Conservation (phyloP, 1,140 invertebrate genomes). For the Homarus americanus region DNA sequence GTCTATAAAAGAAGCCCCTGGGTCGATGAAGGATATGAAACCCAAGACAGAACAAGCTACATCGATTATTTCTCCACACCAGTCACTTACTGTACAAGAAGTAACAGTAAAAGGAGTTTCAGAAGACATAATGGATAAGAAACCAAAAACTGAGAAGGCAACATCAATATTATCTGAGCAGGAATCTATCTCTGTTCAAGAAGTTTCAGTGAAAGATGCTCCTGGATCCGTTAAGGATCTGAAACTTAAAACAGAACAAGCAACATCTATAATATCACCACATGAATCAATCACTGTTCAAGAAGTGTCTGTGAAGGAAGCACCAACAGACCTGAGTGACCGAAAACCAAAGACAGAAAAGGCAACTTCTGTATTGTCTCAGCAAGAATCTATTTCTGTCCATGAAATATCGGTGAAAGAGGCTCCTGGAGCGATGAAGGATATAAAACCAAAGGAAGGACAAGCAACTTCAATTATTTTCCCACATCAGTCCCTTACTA, state of each 20-base stretch:
- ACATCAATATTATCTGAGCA: constrained; percentile 59
- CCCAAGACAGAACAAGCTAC: constrained; percentile 80
- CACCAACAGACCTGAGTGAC: constrained; percentile 39
- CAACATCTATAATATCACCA: constrained; percentile 79
- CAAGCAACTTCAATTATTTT: constrained; percentile 79
- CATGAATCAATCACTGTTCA: constrained; percentile 74
- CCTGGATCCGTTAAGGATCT: constrained; percentile 62
- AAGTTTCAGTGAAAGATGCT: constrained; percentile 58
- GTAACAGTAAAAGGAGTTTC: constrained; percentile 40
- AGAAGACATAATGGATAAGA: constrained; percentile 45
- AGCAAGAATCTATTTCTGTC: constrained; percentile 78
- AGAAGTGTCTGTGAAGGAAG: constrained; percentile 58
- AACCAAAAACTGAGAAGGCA: constrained; percentile 47
- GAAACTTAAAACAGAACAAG: constrained; percentile 78
- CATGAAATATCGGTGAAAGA: constrained; percentile 80
- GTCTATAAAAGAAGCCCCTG: constrained; percentile 79
- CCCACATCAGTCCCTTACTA: constrained; percentile 76
- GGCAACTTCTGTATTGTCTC: constrained; percentile 79
- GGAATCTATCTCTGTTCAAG: constrained; percentile 53
- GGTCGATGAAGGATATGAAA: constrained; percentile 78
- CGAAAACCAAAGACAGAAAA: constrained; percentile 78
- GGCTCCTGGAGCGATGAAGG: constrained; percentile 78
- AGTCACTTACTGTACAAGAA: constrained; percentile 39
- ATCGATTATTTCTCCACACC: constrained; percentile 77
- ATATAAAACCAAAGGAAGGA: constrained; percentile 77